Evolutionary conservation across 2,888 invertebrate species (phyloP), one percentile per base, ranked within the genome.

Genomic region (Drosophila paramelanica): DNA sequence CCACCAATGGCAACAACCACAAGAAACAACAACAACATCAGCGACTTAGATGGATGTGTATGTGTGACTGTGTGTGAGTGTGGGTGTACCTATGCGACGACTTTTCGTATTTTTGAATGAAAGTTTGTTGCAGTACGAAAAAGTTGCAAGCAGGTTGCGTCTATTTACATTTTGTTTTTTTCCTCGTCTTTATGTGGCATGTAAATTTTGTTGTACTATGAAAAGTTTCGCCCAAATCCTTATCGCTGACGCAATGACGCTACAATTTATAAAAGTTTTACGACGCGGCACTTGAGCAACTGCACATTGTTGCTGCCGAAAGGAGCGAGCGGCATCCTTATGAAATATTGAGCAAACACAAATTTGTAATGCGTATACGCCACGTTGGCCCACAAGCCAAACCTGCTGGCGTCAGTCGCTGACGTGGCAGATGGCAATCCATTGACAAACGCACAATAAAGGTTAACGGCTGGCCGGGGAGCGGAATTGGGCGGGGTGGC

Each of bases 211-310:
- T 20, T 47, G 13, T 13, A 13, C 33, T 39, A 23, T 14, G 11
- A 2, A 6, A 51, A 62, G 53, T 45, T 59, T 27, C 23, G 14
- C 45, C 46, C 65, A 70, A 70, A 70, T 76, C 53, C 51, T 53
- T 68, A 72, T 67, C 49, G 60, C n/a, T 67, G 61, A 67, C 72
- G 72, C 62, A 80, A 57, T 71, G 72, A 77, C 68, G 68, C 66
- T 73, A 84, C 81, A 84, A 81, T 82, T 77, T 78, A 73, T 61
- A 55, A 87, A 82, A 87, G 68, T 87, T 77, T 70, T 67, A 69
- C 65, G 64, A 69, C 45, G 49, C 58, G 45, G 8, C 66, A 73
- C 64, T 71, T 68, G 56, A 60, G 42, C 36, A 68, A 73, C 55
- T 68, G 79, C 71, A 86, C 77, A 77, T 70, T 66, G 67, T 74